Conservation (phyloP, 2,888 invertebrate species). For the Amorpha juglandis region DNA sequence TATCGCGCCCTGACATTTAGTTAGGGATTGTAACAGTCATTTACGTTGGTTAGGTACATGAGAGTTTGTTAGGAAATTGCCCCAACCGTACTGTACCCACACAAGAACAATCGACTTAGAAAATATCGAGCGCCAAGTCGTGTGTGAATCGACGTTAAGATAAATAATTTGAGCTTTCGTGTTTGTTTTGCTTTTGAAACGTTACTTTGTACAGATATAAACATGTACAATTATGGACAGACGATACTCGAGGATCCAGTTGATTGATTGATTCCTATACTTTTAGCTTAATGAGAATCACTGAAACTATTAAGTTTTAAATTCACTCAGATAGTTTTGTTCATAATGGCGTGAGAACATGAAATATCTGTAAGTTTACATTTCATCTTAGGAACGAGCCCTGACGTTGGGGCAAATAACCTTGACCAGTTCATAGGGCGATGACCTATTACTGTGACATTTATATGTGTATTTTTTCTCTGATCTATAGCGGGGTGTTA, state of each 20-base stretch:
- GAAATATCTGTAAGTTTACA: constrained; percentile 53
- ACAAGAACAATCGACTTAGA: constrained; percentile 46
- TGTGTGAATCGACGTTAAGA: constrained; percentile 44
- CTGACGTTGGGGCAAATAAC: constrained; percentile 56
- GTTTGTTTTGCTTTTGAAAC: constrained; percentile 50
- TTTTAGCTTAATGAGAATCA: constrained; percentile 51
- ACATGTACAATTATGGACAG: constrained; percentile 48
- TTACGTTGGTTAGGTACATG: constrained; percentile 34
- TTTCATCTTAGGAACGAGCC: constrained; percentile 51
- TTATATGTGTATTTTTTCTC: constrained; percentile 20
- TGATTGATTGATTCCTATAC: constrained; percentile 57
- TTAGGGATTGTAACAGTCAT: constrained; percentile 42
- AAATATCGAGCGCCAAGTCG: constrained; percentile 39
- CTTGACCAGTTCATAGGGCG: constrained; percentile 71
- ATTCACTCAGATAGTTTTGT: constrained; percentile 35
- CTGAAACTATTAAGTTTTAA: constrained; percentile 38
- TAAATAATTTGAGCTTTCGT: constrained; percentile 59
- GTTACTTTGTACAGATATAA: constrained; percentile 59
- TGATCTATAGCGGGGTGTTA: not conserved
- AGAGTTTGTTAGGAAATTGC: constrained; percentile 47
- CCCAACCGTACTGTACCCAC: constrained; percentile 32
- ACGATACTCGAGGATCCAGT: constrained; percentile 46
- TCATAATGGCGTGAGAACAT: constrained; percentile 49
- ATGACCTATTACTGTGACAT: constrained; percentile 52
- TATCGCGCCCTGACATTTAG: constrained; percentile 59